phyloP scores from a whole-genome alignment of 2,888 invertebrate genomes.

The Gastracanthus pulcherrimus region DNA sequence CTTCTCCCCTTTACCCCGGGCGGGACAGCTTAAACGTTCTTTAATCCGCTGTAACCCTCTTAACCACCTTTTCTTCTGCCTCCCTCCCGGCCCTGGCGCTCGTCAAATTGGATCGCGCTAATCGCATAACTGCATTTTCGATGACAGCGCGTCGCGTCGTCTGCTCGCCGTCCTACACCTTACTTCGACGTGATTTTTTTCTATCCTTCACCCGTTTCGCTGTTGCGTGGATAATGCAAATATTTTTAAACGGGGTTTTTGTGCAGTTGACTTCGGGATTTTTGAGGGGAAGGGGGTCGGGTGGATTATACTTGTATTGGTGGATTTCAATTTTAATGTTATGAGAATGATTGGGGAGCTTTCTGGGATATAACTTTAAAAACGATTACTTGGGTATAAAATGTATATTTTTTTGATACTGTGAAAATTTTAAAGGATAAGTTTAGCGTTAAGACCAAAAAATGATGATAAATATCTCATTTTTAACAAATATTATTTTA shows the following conservation, averaged over 20 bases:
- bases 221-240: not conserved
- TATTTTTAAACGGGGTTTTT: not conserved
- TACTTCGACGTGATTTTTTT: not conserved
- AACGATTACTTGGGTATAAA: too few species aligned
- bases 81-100: not conserved
- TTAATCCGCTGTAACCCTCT: slow-evolving; percentile 42
- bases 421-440: too few species aligned
- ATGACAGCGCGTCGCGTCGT: slow-evolving; percentile 30
- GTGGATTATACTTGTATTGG: too few species aligned
- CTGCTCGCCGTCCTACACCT: not conserved
- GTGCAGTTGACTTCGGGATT: too few species aligned
- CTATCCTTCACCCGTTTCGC: not conserved
- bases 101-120: slow-evolving; percentile 54
- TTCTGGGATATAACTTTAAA: too few species aligned
- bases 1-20: not conserved
- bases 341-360: too few species aligned
- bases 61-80: slow-evolving; percentile 20
- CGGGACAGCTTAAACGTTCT: slow-evolving; percentile 29
- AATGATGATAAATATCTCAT: too few species aligned
- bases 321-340: too few species aligned
- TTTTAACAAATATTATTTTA: too few species aligned
- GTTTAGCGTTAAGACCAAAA: too few species aligned
- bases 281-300: too few species aligned
- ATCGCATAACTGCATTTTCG: slow-evolving; percentile 55
- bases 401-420: too few species aligned